Evolutionary conservation across 2,797 vertebrate species (phyloP).

Genomic region (Sebastes goodei): DNA sequence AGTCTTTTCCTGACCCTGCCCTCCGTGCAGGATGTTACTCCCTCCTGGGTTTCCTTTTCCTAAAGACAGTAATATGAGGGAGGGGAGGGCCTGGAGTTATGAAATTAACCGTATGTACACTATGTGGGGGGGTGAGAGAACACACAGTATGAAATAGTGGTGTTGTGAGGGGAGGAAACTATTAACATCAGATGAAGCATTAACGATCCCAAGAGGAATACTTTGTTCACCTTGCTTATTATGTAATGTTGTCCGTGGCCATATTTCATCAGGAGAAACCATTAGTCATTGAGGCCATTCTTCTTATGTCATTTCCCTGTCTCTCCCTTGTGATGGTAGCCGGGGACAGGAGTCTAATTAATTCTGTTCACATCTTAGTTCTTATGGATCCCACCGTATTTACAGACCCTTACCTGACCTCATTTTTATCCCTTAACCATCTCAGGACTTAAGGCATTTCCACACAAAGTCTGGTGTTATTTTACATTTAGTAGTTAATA

Average conservation of each 20-base stretch:
- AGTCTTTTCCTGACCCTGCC: slow-evolving; percentile 57
- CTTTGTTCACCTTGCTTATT: background rate
- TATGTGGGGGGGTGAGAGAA: background rate
- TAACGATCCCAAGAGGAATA: background rate
- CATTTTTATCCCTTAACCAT: background rate
- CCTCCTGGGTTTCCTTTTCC: slow-evolving; percentile 48
- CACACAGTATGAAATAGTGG: background rate
- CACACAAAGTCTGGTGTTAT: background rate
- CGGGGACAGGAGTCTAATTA: background rate
- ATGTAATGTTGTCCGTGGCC: background rate
- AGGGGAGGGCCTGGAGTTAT: background rate
- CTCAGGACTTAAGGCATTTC: background rate
- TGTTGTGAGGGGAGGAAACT: slow-evolving; percentile 4
- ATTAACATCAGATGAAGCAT: background rate
- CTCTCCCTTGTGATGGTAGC: background rate
- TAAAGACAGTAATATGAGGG: slow-evolving; percentile 42
- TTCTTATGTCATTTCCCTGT: background rate
- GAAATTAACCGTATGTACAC: background rate
- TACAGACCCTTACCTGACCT: background rate
- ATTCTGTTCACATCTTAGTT: background rate
- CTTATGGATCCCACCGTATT: background rate
- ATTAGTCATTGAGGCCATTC: background rate
- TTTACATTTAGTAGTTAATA: no score
- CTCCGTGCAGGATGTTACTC: slow-evolving; percentile 55
- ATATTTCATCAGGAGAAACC: background rate